These are phyloP conservation scores for Scolopax rusticola DNA, from an alignment of 2,797 vertebrate species.

Conservation along the genomic window DNA sequence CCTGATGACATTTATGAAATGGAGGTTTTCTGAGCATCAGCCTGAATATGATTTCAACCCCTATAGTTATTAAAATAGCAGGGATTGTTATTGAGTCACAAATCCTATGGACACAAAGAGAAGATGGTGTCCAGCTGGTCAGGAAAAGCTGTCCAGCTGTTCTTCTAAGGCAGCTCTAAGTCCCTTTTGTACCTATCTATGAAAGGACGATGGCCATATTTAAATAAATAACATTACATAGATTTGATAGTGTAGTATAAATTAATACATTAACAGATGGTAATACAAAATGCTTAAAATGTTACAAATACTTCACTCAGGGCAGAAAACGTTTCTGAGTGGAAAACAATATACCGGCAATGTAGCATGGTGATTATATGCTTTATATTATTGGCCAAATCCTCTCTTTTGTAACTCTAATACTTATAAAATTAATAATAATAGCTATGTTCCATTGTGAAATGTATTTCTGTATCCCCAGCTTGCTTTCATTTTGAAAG, in stretches of 20 bases:
- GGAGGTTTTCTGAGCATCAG: background rate
- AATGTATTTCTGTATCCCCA: slow-evolving; percentile 18
- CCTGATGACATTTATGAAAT: background rate
- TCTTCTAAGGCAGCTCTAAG: background rate
- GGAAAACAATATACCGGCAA: background rate
- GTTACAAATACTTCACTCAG: background rate
- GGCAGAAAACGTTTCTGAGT: background rate
- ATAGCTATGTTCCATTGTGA: background rate
- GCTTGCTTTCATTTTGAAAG: slow-evolving; percentile 23
- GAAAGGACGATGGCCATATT: background rate
- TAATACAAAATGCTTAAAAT: background rate
- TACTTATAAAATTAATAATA: background rate
- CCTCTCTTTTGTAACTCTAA: background rate
- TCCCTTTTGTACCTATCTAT: background rate
- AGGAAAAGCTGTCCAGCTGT: background rate
- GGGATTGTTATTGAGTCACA: background rate
- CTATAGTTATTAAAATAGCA: background rate
- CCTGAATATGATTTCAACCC: background rate
- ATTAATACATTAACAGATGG: background rate
- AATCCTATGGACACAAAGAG: background rate
- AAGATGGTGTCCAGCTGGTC: background rate
- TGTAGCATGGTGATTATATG: background rate
- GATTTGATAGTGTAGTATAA: background rate
- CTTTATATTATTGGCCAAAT: background rate
- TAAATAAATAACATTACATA: background rate